Conservation (phyloP, 1,140 invertebrate species). For the Macrotrachela quadricornifera region DNA sequence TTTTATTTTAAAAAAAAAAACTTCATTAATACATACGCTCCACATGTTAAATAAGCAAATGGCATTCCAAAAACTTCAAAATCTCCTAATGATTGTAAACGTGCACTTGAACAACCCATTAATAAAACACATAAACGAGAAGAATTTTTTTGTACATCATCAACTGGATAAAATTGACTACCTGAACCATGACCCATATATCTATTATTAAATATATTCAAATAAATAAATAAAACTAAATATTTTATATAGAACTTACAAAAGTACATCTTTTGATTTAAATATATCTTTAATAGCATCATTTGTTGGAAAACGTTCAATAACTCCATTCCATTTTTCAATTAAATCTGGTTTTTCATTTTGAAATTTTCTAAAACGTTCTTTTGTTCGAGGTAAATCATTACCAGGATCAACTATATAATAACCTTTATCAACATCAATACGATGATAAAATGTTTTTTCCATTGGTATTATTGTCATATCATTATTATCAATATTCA, state of each 20-base stretch:
- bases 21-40: neutral
- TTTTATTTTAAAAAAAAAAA: neutral
- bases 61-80: constrained; percentile 6
- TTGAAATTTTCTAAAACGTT: neutral
- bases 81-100: constrained; percentile 1
- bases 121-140: constrained; percentile 40
- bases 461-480: too few relatives aligned
- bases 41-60: constrained; percentile 2
- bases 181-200: constrained; percentile 58
- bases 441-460: too few relatives aligned
- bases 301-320: neutral
- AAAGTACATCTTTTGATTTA: constrained; percentile 2
- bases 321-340: constrained; percentile 6
- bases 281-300: constrained; percentile 1
- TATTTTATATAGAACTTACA: neutral
- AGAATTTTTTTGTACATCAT: constrained; percentile 38
- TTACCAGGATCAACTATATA: constrained; percentile 8
- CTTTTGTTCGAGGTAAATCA: constrained; percentile 4
- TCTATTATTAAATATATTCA: constrained; percentile 11
- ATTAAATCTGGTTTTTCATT: neutral
- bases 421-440: neutral
- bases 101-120: constrained; percentile 51
- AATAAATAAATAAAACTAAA: neutral
- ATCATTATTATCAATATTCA: too few relatives aligned
- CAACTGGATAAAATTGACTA: constrained; percentile 39